These are phyloP conservation scores for Panagrolaimus sp. DNA, from an alignment of 1,140 invertebrate genomes.

Conservation along the genomic window DNA sequence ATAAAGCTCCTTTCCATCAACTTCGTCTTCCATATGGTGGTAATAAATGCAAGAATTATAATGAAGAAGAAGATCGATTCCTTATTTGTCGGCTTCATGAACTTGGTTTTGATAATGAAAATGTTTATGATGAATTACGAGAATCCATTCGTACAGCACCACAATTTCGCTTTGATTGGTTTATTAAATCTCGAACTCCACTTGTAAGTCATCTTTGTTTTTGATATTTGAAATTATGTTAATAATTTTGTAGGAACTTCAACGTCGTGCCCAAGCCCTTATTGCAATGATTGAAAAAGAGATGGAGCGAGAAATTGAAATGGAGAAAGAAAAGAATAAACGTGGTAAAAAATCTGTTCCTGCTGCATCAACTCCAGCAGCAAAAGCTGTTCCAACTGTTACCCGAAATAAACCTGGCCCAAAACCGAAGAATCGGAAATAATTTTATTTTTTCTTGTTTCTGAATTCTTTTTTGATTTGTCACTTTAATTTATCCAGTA, in stretches of 20 bases:
- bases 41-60: conserved; percentile 98
- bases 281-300: conserved; percentile 95
- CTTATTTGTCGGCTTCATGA: conserved; percentile 97
- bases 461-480: too few species aligned
- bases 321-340: conserved; percentile 86
- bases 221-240: conserved; percentile 14
- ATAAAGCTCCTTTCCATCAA: conserved; percentile 95
- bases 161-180: conserved; percentile 98
- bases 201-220: conserved; percentile 61
- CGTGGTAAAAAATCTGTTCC: not conserved
- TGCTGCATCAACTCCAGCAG: not conserved
- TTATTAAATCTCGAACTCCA: conserved; percentile 93
- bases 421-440: not conserved
- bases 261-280: conserved; percentile 88
- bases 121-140: conserved; percentile 93
- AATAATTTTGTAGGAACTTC: conserved; percentile 69
- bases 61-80: conserved; percentile 96
- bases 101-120: conserved; percentile 96
- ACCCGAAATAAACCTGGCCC: not conserved
- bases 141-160: conserved; percentile 84
- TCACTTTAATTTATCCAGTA: too few species aligned
- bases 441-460: not conserved
- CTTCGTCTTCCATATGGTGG: conserved; percentile 90
- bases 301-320: conserved; percentile 74
- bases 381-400: not conserved